Conservation (phyloP, 2,888 invertebrate genomes). For the Buathra laborator region DNA sequence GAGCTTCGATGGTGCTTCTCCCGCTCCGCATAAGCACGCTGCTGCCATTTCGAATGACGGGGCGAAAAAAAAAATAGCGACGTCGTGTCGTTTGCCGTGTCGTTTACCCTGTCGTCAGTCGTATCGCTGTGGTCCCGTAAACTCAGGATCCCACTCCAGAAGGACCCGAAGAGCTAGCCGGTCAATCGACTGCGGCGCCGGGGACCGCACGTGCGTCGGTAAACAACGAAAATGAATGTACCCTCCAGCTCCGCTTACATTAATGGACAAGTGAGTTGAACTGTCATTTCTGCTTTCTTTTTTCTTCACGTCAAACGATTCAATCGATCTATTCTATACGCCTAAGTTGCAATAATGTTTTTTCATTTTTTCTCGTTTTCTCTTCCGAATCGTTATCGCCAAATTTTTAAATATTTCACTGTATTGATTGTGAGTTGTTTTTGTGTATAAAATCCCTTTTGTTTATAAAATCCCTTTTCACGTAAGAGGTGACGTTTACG, state of each 20-base stretch:
- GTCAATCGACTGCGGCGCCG: constrained; percentile 81
- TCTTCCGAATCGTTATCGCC: constrained; percentile 50
- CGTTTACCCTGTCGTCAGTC: too few relatives aligned
- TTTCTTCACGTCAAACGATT: not conserved
- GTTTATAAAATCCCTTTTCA: constrained; percentile 45
- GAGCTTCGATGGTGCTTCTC: too few relatives aligned
- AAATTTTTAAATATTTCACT: constrained; percentile 43
- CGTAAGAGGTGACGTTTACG: constrained; percentile 74
- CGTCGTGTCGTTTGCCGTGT: too few relatives aligned
- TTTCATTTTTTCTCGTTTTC: constrained; percentile 35
- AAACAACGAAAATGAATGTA: constrained; percentile 84
- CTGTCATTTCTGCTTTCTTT: constrained; percentile 16
- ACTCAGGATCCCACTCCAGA: too few relatives aligned
- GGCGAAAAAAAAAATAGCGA: too few relatives aligned
- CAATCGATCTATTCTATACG: not conserved
- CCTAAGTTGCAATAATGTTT: constrained; percentile 23
- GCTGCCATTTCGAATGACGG: too few relatives aligned
- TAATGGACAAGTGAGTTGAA: constrained; percentile 86
- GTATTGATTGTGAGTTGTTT: constrained; percentile 39
- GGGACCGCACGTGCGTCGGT: constrained; percentile 78
- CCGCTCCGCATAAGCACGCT: too few relatives aligned
- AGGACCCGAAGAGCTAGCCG: constrained; percentile 92
- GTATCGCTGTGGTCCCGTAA: too few relatives aligned
- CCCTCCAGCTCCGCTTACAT: constrained; percentile 86
- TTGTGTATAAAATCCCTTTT: constrained; percentile 46